Percentiles rank a stretch among this genome's conserved stretches.
Evolutionary conservation across 2,113 vertebrate species (phyloP).

Genomic region (Alethe diademata): DNA sequence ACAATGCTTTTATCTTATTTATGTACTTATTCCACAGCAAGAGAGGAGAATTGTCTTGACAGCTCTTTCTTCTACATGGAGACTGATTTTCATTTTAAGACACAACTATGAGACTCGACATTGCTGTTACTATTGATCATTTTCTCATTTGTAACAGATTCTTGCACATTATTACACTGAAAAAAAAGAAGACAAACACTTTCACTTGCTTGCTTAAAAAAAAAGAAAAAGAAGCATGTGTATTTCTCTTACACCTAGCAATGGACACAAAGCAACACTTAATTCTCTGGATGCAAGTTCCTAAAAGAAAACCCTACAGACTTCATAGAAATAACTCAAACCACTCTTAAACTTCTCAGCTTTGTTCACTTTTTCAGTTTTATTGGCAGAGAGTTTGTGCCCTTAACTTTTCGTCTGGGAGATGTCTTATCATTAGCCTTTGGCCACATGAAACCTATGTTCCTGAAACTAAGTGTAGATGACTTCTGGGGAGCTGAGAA

Average conservation of each 20-base stretch:
- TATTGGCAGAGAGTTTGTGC: background rate
- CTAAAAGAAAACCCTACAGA: background rate
- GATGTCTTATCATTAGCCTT: background rate
- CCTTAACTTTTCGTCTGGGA: background rate
- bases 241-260: background rate
- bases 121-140: background rate
- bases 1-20: conserved; percentile 24
- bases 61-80: background rate
- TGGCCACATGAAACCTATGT: background rate
- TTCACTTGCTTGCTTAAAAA: background rate
- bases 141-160: background rate
- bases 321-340: background rate
- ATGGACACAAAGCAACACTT: background rate
- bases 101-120: background rate
- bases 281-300: background rate
- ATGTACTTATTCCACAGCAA: conserved; percentile 3
- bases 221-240: background rate
- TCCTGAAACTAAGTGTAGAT: background rate
- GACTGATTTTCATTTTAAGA: background rate
- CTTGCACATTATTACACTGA: background rate
- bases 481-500: conserved; percentile 6
- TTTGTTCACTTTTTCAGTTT: background rate
- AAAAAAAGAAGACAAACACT: background rate
- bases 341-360: background rate
- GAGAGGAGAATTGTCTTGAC: background rate